phyloP scores from a whole-genome alignment of 2,113 vertebrate genomes.

The Lasiurus cinereus region DNA sequence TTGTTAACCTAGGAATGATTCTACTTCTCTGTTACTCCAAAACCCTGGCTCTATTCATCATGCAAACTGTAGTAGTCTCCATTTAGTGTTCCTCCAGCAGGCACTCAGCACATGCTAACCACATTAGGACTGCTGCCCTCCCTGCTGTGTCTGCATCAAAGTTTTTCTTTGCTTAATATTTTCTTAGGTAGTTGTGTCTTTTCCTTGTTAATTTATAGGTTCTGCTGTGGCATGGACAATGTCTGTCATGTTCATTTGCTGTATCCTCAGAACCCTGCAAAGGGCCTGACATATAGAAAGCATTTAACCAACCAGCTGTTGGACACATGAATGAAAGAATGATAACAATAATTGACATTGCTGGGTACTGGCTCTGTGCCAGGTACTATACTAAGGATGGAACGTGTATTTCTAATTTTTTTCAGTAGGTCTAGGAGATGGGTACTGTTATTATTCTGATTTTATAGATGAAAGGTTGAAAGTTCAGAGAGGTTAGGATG shows the following conservation, averaged over 20 bases:
- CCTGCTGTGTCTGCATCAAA: neutral
- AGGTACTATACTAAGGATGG: neutral
- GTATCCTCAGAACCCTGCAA: neutral
- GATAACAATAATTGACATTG: neutral
- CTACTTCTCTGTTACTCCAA: neutral
- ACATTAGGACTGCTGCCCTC: neutral
- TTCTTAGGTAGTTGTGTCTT: neutral
- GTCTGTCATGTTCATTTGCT: neutral
- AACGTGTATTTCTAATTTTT: neutral
- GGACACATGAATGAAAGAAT: neutral
- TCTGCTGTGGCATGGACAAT: neutral
- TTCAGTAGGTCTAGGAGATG: neutral
- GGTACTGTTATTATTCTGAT: neutral
- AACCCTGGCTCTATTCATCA: neutral
- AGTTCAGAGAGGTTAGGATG: neutral
- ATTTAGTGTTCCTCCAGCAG: neutral
- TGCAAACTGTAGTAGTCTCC: neutral
- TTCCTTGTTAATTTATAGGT: neutral
- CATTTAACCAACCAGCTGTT: neutral
- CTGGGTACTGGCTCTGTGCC: neutral
- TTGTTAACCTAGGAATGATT: slow-evolving; percentile 29
- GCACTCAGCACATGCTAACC: neutral
- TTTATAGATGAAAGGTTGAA: neutral
- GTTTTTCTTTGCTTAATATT: neutral
- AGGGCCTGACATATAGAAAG: neutral